phyloP scores from a whole-genome alignment of 2,797 vertebrate genomes.

The Gobio occitaniae region DNA sequence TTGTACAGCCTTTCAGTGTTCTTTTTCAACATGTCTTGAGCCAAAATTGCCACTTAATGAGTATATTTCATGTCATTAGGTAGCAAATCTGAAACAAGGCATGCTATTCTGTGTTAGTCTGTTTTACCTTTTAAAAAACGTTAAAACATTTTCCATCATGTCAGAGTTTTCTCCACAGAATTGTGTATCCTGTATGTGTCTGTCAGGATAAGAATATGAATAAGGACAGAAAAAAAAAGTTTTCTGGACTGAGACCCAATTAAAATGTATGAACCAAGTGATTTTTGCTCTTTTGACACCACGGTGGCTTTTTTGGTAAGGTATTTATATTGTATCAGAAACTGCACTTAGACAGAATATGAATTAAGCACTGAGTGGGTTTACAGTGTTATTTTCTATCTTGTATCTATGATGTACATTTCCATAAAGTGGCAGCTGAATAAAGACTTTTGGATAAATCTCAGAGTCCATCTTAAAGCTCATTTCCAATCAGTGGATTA shows the following conservation, averaged over 20 bases:
- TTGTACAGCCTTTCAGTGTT: slow-evolving; percentile 14
- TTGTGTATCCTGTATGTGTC: not conserved
- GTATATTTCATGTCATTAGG: not conserved
- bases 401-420: slow-evolving; percentile 40
- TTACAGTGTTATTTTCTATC: slow-evolving; percentile 27
- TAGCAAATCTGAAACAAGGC: not conserved
- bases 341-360: slow-evolving; percentile 17
- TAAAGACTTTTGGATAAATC: slow-evolving; percentile 41
- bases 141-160: not conserved
- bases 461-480: not conserved
- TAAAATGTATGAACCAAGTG: not conserved
- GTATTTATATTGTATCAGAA: slow-evolving; percentile 17
- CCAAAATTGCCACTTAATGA: not conserved
- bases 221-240: not conserved
- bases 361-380: not conserved
- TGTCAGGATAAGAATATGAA: not conserved
- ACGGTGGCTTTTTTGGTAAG: not conserved
- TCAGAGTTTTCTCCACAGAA: not conserved
- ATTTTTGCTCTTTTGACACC: not conserved
- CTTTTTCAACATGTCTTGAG: not conserved
- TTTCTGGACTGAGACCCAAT: not conserved
- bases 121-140: not conserved
- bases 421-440: slow-evolving; percentile 58
- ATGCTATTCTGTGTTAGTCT: slow-evolving; percentile 3
- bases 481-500: not conserved